Evolutionary conservation across 2,113 vertebrate genomes (phyloP).

Genomic region (Austrofundulus limnaeus): DNA sequence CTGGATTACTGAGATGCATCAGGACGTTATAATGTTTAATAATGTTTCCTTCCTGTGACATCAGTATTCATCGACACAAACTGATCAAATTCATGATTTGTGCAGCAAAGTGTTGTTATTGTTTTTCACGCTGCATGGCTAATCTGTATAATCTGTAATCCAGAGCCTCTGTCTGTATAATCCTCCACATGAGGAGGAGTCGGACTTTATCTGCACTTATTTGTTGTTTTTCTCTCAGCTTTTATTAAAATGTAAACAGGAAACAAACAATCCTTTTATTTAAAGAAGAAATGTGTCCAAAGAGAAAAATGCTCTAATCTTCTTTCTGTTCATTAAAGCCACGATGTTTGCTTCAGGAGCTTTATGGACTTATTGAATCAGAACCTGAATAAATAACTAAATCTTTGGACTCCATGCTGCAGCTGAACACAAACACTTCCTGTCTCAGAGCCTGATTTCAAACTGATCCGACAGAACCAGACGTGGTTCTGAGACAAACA

Average conservation of each 20-base stretch:
- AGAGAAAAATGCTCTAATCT: too few species aligned
- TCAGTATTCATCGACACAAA: conserved; percentile 14
- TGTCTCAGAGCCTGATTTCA: neutral
- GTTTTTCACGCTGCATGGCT: neutral
- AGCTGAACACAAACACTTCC: conserved; percentile 11
- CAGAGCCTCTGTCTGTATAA: neutral
- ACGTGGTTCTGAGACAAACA: conserved; percentile 29
- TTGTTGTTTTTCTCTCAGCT: neutral
- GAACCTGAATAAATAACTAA: too few species aligned
- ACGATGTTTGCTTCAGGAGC: neutral
- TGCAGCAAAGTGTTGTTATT: conserved; percentile 6
- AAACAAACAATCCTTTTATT: too few species aligned
- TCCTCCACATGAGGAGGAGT: neutral
- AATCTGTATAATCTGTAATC: neutral
- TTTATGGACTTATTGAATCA: too few species aligned
- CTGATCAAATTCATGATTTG: conserved; percentile 24
- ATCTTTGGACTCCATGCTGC: neutral
- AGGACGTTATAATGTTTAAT: too few species aligned
- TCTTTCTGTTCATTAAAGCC: too few species aligned
- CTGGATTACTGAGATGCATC: too few species aligned
- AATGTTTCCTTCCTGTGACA: neutral
- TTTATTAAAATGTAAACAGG: neutral
- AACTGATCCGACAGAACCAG: conserved; percentile 26
- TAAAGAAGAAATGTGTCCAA: too few species aligned
- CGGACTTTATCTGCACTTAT: neutral